phyloP scores from a whole-genome alignment of 2,888 invertebrate genomes.

The Hypomecis punctinalis region DNA sequence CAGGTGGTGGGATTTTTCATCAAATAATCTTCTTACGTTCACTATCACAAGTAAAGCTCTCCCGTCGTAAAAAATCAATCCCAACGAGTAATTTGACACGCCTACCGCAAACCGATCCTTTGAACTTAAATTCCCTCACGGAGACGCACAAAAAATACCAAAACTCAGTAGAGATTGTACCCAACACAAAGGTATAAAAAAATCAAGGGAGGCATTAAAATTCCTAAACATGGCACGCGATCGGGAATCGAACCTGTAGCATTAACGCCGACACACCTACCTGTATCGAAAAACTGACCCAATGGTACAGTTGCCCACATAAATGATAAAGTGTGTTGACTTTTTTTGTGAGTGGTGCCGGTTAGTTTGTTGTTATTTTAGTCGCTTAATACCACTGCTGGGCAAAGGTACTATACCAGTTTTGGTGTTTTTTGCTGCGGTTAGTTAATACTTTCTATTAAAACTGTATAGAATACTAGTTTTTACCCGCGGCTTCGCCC shows the following conservation, averaged over 20 bases:
- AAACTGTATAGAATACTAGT: no score
- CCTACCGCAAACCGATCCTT: conserved; percentile 38
- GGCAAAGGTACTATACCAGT: no score
- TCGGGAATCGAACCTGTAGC: conserved; percentile 71
- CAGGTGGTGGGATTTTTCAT: no score
- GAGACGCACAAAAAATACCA: conserved; percentile 45
- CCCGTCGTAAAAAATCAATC: conserved; percentile 6
- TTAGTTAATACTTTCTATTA: no score
- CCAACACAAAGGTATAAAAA: conserved; percentile 43
- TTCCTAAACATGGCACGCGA: conserved; percentile 75
- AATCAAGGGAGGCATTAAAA: conserved; percentile 59
- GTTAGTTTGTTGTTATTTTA: no score
- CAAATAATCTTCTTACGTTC: no score
- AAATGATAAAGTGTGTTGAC: conserved; percentile 28
- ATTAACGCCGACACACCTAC: conserved; percentile 72
- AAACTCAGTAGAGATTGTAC: conserved; percentile 43
- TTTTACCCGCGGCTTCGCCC: no score
- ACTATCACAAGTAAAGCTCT: no score
- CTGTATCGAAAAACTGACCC: conserved; percentile 60
- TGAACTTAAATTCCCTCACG: conserved; percentile 50
- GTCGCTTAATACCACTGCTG: neutral
- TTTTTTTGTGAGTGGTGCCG: neutral
- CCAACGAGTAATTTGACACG: conserved; percentile 23
- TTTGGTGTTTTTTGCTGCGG: no score
- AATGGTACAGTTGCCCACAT: conserved; percentile 49